phyloP scores from a whole-genome alignment of 2,888 invertebrate genomes.

The Tupiocoris notatus region DNA sequence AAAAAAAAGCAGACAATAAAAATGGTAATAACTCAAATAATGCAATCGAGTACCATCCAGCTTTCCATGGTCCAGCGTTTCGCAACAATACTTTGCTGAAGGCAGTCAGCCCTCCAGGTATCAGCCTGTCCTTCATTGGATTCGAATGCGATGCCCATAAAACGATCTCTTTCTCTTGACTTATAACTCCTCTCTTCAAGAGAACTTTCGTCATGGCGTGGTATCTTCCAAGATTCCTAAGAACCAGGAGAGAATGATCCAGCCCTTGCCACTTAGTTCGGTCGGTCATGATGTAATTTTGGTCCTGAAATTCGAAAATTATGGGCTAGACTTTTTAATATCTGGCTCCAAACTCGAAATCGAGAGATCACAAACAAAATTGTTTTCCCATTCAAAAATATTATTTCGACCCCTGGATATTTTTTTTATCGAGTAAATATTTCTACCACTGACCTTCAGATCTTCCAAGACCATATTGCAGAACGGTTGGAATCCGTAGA shows the following conservation, averaged over 20 bases:
- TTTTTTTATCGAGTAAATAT: too few relatives aligned
- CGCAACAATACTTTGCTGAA: neutral
- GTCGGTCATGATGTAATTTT: neutral
- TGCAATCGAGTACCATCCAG: constrained; percentile 11
- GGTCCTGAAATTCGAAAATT: neutral
- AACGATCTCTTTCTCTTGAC: neutral
- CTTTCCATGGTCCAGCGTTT: neutral
- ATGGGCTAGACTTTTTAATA: too few relatives aligned
- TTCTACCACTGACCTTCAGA: too few relatives aligned
- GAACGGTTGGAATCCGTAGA: constrained; percentile 14
- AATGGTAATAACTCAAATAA: too few relatives aligned
- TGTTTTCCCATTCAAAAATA: too few relatives aligned
- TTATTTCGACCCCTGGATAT: too few relatives aligned
- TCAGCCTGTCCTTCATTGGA: neutral
- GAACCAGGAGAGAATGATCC: constrained; percentile 29
- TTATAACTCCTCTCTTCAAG: constrained; percentile 6
- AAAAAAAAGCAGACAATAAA: too few relatives aligned
- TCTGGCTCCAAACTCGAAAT: too few relatives aligned
- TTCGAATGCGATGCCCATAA: neutral
- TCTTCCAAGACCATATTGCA: constrained; percentile 24
- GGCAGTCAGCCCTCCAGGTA: neutral
- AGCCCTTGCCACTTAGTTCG: constrained; percentile 24
- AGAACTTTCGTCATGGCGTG: constrained; percentile 38
- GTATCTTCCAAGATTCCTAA: constrained; percentile 28
- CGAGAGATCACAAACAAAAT: too few relatives aligned